Base-by-base conservation (phyloP, 2,797 vertebrate genomes). In the Mormyrops boulengeri region DNA sequence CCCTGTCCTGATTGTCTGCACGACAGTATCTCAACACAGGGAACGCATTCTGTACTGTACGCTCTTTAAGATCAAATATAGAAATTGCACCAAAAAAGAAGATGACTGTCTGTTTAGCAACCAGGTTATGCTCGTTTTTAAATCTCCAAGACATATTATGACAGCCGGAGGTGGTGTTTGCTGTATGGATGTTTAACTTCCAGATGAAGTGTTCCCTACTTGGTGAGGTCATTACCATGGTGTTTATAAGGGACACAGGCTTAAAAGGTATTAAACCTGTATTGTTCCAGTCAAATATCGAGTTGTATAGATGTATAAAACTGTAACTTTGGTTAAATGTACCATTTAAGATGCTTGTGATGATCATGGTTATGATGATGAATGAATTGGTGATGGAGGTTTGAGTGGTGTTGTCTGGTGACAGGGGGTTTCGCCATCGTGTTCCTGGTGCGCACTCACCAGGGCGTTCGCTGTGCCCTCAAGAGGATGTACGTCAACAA, bases 401-500 rank as follows among this genome's bases (percentile, higher is more conserved):
- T 52, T 86, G 22, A 52, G 85, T 86, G 50, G 22, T 57, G 30
- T 60, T 52, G 14, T 90, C 22, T 91, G 1, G 3, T 47, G 34
- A n/a, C 92, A 99, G 98, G 98, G 91, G 98, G 98, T 73, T 99
- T 99, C 93, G 98, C 98, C 0, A 97, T 99, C 0, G 98, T 99
- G 91, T 99, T 99, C 92, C 97, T 99, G 2, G 98, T 99, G 91
- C 96, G 96, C 92, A 98, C 97, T 17, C 97, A 96, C 93, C 98
- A 97, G 91, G 97, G 98, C 19, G 94, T 98, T 92, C 98, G 98
- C 19, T 98, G 98, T 90, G 98, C 98, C 91, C 96, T 99, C 92
- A 99, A 99, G 95, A 96, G 98, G 93, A 99, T 99, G 98, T 99
- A 99, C 0, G 98, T 99, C 94, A 99, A 99, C 93, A 99, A 98